Evolutionary conservation across 2,888 invertebrate genomes (phyloP).

Genomic region (Macroteleia sp.): DNA sequence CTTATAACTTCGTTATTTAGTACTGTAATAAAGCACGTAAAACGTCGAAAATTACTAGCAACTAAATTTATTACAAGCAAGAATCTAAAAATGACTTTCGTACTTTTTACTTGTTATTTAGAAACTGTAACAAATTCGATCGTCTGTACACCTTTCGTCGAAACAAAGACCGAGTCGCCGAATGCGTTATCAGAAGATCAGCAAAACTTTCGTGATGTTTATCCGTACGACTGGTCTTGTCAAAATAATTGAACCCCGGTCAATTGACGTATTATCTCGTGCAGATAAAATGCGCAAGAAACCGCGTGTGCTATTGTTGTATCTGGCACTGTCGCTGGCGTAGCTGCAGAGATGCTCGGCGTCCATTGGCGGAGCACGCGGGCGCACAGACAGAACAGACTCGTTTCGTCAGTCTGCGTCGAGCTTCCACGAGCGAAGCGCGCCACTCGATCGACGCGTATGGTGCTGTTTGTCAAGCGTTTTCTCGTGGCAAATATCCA

Average conservation of each 20-base stretch:
- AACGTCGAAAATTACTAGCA: too few species aligned
- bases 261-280: slow-evolving; percentile 20
- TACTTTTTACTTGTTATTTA: background rate
- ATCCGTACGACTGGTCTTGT: slow-evolving; percentile 5
- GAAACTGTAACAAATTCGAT: background rate
- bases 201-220: slow-evolving; percentile 5
- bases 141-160: background rate
- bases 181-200: background rate
- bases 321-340: slow-evolving; percentile 47
- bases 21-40: too few species aligned
- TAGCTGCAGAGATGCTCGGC: slow-evolving; percentile 57
- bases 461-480: slow-evolving; percentile 12
- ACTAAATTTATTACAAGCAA: too few species aligned
- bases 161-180: background rate
- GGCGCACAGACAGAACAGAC: slow-evolving; percentile 50
- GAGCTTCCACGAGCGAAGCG: slow-evolving; percentile 57
- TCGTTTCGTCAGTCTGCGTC: slow-evolving; percentile 58
- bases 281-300: slow-evolving; percentile 30
- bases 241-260: slow-evolving; percentile 19
- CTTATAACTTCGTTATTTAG: too few species aligned
- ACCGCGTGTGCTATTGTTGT: slow-evolving; percentile 58
- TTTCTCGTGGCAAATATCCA: too few species aligned
- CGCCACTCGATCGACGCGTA: slow-evolving; percentile 44
- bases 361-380: slow-evolving; percentile 56
- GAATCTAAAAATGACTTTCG: background rate